Conservation (phyloP, 2,888 invertebrate genomes). For the Heliconius cydno region DNA sequence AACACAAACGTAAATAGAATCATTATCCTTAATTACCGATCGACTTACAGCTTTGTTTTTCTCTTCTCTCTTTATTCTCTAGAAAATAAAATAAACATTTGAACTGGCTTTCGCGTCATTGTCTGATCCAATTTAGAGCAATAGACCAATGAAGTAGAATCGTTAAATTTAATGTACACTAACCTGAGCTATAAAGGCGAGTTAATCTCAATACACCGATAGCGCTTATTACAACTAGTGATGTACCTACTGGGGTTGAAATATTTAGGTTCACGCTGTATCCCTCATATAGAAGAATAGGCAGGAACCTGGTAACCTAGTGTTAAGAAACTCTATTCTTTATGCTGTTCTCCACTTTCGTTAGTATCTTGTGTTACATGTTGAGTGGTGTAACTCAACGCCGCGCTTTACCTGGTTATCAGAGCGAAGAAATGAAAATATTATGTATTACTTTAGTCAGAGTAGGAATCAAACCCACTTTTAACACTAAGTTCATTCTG, state of each 20-base stretch:
- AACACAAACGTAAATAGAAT: neutral
- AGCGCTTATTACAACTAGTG: constrained; percentile 77
- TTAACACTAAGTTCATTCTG: too few relatives aligned
- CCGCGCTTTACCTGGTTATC: too few relatives aligned
- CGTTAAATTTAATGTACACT: constrained; percentile 82
- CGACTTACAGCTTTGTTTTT: constrained; percentile 13
- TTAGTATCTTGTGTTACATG: too few relatives aligned
- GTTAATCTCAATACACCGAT: constrained; percentile 83
- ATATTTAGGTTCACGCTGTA: neutral
- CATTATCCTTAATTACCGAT: constrained; percentile 13
- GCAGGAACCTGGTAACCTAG: too few relatives aligned
- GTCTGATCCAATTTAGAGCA: constrained; percentile 73
- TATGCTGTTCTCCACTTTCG: too few relatives aligned
- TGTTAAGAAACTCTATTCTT: too few relatives aligned
- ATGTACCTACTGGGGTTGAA: constrained; percentile 46
- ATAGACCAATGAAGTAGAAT: constrained; percentile 72
- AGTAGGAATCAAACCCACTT: too few relatives aligned
- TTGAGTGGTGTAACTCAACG: too few relatives aligned
- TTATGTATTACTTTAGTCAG: too few relatives aligned
- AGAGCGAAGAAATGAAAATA: too few relatives aligned
- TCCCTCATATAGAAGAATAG: too few relatives aligned
- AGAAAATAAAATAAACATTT: constrained; percentile 42
- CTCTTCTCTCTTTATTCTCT: neutral
- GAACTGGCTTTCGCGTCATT: constrained; percentile 53
- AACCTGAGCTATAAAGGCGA: constrained; percentile 79